Percentiles rank a stretch among this genome's conserved stretches.
Evolutionary conservation across 2,797 vertebrate genomes (phyloP).

Genomic region (Ceryle rudis): DNA sequence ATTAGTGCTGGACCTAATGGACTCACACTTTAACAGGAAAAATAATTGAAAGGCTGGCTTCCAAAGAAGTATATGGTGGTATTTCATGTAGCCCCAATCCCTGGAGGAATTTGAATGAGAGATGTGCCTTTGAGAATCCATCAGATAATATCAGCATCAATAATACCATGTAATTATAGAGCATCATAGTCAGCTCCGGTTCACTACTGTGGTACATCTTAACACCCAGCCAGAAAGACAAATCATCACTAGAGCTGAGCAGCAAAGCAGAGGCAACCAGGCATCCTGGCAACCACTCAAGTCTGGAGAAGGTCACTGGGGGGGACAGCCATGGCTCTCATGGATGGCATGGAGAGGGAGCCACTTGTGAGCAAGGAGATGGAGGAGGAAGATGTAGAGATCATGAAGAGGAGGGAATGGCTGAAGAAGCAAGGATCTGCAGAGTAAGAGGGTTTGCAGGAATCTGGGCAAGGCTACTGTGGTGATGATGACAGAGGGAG

Average conservation of each 20-base stretch:
- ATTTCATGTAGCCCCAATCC: neutral
- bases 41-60: neutral
- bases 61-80: neutral
- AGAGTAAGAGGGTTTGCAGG: neutral
- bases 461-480: neutral
- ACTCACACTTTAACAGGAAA: neutral
- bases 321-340: neutral
- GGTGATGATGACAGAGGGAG: neutral
- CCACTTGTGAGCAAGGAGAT: neutral
- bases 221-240: neutral
- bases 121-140: neutral
- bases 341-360: fast-evolving
- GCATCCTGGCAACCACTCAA: neutral
- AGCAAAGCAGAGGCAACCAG: neutral
- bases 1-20: neutral
- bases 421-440: neutral
- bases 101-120: neutral
- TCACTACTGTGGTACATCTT: neutral
- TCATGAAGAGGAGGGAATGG: neutral
- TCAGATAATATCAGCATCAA: neutral
- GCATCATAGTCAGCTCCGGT: neutral
- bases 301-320: neutral
- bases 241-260: neutral
- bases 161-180: neutral
- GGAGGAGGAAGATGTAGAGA: neutral